A percentile compares a stretch with the other conserved stretches of the same genome.
Conservation (phyloP, 2,888 invertebrate genomes). For the Cecidostiba fungosa region DNA sequence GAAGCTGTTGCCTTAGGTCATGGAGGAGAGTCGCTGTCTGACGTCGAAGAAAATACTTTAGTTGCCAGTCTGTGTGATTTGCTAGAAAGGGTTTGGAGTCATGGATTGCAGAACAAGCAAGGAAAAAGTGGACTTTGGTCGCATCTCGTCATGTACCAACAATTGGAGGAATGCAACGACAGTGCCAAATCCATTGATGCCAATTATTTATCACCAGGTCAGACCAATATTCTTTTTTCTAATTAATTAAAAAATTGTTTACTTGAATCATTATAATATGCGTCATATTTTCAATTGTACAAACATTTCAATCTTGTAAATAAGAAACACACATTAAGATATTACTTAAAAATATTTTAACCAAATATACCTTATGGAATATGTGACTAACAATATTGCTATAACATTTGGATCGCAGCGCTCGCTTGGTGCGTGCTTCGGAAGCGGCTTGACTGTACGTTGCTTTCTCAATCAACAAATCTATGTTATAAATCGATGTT, state of each 20-base stretch:
- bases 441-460: constrained; percentile 95
- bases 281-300: constrained; percentile 10
- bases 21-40: constrained; percentile 87
- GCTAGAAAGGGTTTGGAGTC: constrained; percentile 98
- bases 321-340: constrained; percentile 27
- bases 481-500: constrained; percentile 42
- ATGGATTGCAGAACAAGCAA: constrained; percentile 96
- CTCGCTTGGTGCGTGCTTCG: constrained; percentile 96
- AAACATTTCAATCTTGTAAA: constrained; percentile 39
- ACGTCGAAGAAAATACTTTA: constrained; percentile 97
- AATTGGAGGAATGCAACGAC: constrained; percentile 87
- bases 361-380: constrained; percentile 31
- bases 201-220: constrained; percentile 85
- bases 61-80: constrained; percentile 99
- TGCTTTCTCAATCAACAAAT: constrained; percentile 66
- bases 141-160: constrained; percentile 94
- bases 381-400: constrained; percentile 59
- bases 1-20: constrained; percentile 98
- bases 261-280: constrained; percentile 1
- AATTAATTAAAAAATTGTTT: constrained; percentile 30
- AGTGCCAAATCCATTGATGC: constrained; percentile 83
- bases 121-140: constrained; percentile 99
- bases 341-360: constrained; percentile 1
- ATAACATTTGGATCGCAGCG: constrained; percentile 83
- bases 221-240: constrained; percentile 64